Percentiles rank a stretch among this genome's conserved stretches.
Evolutionary conservation across 2,888 invertebrate species (phyloP).

Genomic region (Esperia sulphurella): DNA sequence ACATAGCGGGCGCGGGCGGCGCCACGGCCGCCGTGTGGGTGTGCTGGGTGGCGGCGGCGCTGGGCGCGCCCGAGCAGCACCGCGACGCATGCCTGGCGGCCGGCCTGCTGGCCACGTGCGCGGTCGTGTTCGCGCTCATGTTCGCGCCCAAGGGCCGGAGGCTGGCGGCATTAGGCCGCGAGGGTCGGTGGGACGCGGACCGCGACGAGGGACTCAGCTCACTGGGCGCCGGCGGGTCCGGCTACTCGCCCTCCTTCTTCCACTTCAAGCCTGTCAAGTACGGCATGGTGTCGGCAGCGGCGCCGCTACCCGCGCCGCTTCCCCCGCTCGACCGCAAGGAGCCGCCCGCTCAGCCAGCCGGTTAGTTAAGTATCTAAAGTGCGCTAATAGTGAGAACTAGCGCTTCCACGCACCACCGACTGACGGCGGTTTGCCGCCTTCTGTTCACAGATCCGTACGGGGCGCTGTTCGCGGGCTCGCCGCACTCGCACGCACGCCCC

Average conservation of each 20-base stretch:
- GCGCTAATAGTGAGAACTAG: conserved; percentile 71
- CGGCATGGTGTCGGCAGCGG: conserved; percentile 81
- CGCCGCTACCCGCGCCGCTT: conserved; percentile 54
- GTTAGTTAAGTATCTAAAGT: conserved; percentile 77
- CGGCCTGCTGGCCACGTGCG: conserved; percentile 91
- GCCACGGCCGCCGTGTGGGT: conserved; percentile 93
- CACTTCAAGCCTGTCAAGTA: conserved; percentile 94
- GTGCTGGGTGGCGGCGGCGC: conserved; percentile 90
- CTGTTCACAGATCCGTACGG: conserved; percentile 73
- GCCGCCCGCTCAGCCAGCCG: conserved; percentile 76
- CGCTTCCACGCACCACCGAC: conserved; percentile 57
- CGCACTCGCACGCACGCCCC: conserved; percentile 69
- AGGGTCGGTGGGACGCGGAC: conserved; percentile 90
- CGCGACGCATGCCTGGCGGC: conserved; percentile 94
- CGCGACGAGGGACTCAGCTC: conserved; percentile 91
- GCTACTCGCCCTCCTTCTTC: conserved; percentile 94
- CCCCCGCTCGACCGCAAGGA: conserved; percentile 76
- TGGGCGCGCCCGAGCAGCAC: conserved; percentile 87
- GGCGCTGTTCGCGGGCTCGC: conserved; percentile 64
- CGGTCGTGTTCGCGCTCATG: conserved; percentile 94
- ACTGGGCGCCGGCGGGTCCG: conserved; percentile 86
- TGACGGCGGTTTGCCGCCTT: conserved; percentile 49
- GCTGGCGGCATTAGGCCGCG: conserved; percentile 94
- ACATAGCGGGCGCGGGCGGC: conserved; percentile 93
- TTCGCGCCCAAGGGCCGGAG: conserved; percentile 96